Evolutionary conservation across 64 coral and sea anemone genomes (phyloP), one percentile per base, ranked within the genome.

Genomic region (Montipora foliosa): DNA sequence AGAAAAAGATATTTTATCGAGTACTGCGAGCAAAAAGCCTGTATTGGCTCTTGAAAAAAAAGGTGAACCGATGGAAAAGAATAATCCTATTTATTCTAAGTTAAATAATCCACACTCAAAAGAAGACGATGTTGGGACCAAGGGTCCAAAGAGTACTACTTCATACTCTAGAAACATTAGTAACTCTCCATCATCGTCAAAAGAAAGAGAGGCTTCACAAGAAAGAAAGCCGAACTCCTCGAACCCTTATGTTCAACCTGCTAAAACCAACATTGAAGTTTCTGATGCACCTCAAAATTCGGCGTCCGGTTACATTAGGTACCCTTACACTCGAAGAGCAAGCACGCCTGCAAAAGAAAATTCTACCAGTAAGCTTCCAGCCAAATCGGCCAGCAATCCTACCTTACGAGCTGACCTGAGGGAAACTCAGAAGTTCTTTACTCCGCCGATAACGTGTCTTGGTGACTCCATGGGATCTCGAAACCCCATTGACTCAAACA

Each of bases 301-400:
- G n/a, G 66, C 6, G 37, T 72, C 66, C 14, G 24, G 11, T 17
- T 14, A 44, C 11, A 17, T 86, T 10, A 86, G 82, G n/a, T 86
- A 86, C 44, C 82, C 82, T 71, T 86, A 86, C 19, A 86, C 46
- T 69, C 62, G 66, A 50, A 86, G 82, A 44, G 66, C 44, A 71
- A 86, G 82, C 46, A 71, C 19, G 29, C 82, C 82, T 50, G 44
- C 10, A 20, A 71, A 71, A 51, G 82, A 59, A 8, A 50, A 2
- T 46, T 24, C 82, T 72, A 72, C 82, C 16, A 50, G 70, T n/a
- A 86, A 86, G 68, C 82, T 59, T 22, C 66, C 82, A 11, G 15
- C 45, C 45, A 72, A 86, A 86, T 16, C 82, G 19, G 44, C 66
- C 19, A 86, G 82, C 46, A 86, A 86, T 72, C 82, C 82, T 7